Conservation (phyloP, 1,140 invertebrate genomes). For the Campoletis sonorensis region DNA sequence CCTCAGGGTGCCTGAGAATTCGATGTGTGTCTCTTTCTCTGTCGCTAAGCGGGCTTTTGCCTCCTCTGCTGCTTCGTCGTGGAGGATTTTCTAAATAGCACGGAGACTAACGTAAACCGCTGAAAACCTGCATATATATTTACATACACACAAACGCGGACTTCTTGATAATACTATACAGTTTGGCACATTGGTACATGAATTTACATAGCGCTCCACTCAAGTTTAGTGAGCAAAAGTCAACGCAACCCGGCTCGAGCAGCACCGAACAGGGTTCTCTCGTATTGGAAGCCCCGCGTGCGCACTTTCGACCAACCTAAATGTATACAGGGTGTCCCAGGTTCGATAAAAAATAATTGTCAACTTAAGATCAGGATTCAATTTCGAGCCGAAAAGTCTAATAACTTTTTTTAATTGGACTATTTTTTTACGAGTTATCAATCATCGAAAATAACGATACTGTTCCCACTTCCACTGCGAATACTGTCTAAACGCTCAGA, state of each 20-base stretch:
- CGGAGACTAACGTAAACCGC: neutral
- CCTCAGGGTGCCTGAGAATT: slow-evolving; percentile 10
- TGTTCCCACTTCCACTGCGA: no score
- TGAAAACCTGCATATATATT: neutral
- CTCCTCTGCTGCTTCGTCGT: slow-evolving; percentile 1
- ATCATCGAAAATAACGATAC: no score
- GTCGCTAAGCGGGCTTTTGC: slow-evolving; percentile 9
- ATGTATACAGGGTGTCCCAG: no score
- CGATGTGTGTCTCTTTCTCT: slow-evolving; percentile 8
- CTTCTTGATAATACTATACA: neutral
- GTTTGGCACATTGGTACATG: neutral
- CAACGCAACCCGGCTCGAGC: neutral
- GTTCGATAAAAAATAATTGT: neutral
- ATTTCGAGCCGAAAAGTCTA: no score
- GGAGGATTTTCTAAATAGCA: slow-evolving; percentile 8
- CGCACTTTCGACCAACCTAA: neutral
- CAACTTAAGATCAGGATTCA: no score
- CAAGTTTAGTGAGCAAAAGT: neutral
- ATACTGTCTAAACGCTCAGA: no score
- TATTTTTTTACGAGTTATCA: no score
- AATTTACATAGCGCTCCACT: slow-evolving; percentile 3
- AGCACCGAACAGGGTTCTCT: neutral
- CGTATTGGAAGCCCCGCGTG: neutral
- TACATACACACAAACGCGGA: neutral
- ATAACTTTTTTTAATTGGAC: no score